Evolutionary conservation across 2,888 invertebrate species (phyloP).

Genomic region (Dryococelus australis): DNA sequence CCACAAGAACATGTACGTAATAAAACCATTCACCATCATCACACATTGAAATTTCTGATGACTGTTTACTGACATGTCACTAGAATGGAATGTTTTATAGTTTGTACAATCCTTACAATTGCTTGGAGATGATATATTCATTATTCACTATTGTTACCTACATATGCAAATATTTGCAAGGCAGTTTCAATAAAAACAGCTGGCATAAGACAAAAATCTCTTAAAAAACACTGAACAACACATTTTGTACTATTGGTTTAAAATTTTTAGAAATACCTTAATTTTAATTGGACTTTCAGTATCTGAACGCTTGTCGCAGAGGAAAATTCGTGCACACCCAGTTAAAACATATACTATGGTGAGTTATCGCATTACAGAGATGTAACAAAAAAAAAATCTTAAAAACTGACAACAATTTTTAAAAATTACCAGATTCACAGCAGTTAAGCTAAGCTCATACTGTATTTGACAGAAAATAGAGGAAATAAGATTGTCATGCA

Average conservation of each 20-base stretch:
- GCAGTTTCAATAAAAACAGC: neutral
- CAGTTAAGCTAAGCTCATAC: too few relatives aligned
- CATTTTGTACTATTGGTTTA: neutral
- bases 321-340: too few relatives aligned
- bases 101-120: neutral
- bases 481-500: too few relatives aligned
- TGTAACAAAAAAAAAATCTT: too few relatives aligned
- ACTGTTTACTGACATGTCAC: neutral
- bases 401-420: too few relatives aligned
- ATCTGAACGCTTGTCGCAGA: too few relatives aligned
- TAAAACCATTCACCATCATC: neutral
- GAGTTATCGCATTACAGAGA: too few relatives aligned
- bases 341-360: too few relatives aligned
- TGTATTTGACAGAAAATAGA: too few relatives aligned
- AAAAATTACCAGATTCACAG: too few relatives aligned
- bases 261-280: neutral
- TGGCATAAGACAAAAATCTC: neutral
- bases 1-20: neutral
- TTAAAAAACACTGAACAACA: slow-evolving; percentile 6
- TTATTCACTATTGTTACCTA: neutral
- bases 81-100: neutral
- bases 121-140: neutral
- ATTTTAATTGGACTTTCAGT: neutral
- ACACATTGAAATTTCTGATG: neutral
- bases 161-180: neutral